Conservation (phyloP, 2,797 vertebrate species). For the Peromyscus melanophrys region DNA sequence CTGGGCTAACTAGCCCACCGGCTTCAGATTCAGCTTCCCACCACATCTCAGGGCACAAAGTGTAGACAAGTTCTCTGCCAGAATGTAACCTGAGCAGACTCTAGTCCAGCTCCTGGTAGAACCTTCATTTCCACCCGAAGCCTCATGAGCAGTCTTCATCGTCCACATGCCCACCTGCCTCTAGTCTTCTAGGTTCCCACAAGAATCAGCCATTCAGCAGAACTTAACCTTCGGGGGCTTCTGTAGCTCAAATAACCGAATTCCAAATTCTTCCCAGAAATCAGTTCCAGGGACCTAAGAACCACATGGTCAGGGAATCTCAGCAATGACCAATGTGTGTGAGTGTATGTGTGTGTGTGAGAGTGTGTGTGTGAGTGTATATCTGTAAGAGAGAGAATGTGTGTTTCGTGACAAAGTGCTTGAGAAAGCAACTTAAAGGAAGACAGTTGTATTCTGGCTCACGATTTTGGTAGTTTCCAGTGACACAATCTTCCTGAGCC, state of each 20-base stretch:
- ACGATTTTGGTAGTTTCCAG: not conserved
- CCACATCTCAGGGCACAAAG: not conserved
- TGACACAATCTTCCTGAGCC: not conserved
- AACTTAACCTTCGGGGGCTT: not conserved
- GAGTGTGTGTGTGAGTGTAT: not conserved
- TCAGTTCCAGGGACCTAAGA: not conserved
- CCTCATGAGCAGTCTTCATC: not conserved
- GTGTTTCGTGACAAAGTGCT: not conserved
- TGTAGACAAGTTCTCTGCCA: not conserved
- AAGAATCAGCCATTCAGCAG: not conserved
- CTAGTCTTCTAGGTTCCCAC: not conserved
- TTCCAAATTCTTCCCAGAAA: not conserved
- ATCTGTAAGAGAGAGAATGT: not conserved
- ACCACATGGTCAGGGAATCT: not conserved
- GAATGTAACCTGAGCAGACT: not conserved
- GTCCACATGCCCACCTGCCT: not conserved
- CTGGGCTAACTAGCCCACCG: too few relatives aligned
- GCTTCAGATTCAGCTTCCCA: not conserved
- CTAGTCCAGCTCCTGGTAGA: not conserved
- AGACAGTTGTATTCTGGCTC: not conserved
- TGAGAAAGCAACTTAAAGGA: not conserved
- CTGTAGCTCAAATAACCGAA: not conserved
- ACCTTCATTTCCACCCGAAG: not conserved
- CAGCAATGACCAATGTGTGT: too few relatives aligned
- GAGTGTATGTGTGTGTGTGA: not conserved